A percentile compares a stretch with the other conserved stretches of the same genome.
phyloP scores from a whole-genome alignment of 1,140 invertebrate genomes.

The Dinothrombium tinctorium region DNA sequence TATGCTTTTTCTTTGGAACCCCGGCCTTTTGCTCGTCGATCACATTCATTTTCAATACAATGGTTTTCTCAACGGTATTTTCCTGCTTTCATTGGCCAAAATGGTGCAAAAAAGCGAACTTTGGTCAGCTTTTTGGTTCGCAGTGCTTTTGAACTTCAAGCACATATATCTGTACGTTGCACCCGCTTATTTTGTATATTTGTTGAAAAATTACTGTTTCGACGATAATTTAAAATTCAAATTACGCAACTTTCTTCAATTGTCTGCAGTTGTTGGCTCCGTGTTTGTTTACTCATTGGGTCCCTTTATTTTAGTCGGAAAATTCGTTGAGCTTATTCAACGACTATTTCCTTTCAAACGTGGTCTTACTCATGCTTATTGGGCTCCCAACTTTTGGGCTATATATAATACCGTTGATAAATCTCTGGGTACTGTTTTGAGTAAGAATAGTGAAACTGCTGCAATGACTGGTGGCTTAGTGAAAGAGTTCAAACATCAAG shows the following conservation, averaged over 20 bases:
- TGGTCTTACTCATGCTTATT: slow-evolving; percentile 89
- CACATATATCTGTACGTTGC: slow-evolving; percentile 93
- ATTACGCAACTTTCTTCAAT: slow-evolving; percentile 19
- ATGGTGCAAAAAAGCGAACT: slow-evolving; percentile 38
- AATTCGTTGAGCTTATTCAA: slow-evolving; percentile 40
- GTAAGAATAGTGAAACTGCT: neutral
- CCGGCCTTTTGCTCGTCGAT: slow-evolving; percentile 75
- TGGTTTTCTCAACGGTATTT: slow-evolving; percentile 76
- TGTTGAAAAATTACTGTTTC: slow-evolving; percentile 63
- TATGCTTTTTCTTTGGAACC: slow-evolving; percentile 45
- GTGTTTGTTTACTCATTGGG: slow-evolving; percentile 61
- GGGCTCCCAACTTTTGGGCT: slow-evolving; percentile 99
- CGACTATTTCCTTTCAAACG: slow-evolving; percentile 91
- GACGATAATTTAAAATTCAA: slow-evolving; percentile 6
- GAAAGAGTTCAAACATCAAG: slow-evolving; percentile 52
- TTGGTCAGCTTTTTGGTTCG: slow-evolving; percentile 58
- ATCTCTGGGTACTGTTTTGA: slow-evolving; percentile 21
- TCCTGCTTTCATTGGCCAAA: slow-evolving; percentile 57
- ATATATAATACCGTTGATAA: slow-evolving; percentile 78
- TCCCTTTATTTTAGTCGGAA: slow-evolving; percentile 63
- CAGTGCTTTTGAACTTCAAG: slow-evolving; percentile 76
- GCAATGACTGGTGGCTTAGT: slow-evolving; percentile 56
- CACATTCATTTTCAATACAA: slow-evolving; percentile 99
- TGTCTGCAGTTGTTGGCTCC: slow-evolving; percentile 38
- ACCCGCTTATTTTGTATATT: slow-evolving; percentile 70